Percentiles rank a stretch among this genome's conserved stretches.
Evolutionary conservation across 2,888 invertebrate species (phyloP).

Genomic region (Diarsia mendica): DNA sequence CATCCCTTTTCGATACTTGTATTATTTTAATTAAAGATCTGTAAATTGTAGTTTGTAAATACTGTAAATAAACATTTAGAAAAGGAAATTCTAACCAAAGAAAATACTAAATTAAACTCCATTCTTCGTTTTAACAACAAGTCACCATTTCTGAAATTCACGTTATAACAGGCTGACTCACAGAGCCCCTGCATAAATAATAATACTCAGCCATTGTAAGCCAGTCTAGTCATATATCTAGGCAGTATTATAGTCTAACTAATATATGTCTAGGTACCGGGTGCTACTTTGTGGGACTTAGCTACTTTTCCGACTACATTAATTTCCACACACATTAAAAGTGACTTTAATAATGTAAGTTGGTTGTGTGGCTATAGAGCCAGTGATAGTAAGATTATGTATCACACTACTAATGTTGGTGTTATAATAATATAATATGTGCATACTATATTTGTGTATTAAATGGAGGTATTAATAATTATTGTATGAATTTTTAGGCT

Average conservation of each 20-base stretch:
- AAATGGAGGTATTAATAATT: too few relatives aligned
- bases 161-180: constrained; percentile 54
- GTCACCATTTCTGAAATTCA: constrained; percentile 41
- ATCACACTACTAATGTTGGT: too few relatives aligned
- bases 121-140: constrained; percentile 29
- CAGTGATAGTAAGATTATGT: constrained; percentile 31
- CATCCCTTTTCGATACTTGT: too few relatives aligned
- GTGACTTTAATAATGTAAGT: constrained; percentile 83
- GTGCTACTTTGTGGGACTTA: constrained; percentile 48
- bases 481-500: too few relatives aligned
- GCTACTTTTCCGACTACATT: constrained; percentile 83
- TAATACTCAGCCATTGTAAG: constrained; percentile 56
- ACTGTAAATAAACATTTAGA: too few relatives aligned
- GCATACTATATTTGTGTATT: too few relatives aligned
- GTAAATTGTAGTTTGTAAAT: too few relatives aligned
- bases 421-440: too few relatives aligned
- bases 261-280: constrained; percentile 26
- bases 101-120: not conserved
- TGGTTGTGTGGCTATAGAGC: constrained; percentile 69
- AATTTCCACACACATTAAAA: constrained; percentile 87
- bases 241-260: constrained; percentile 33
- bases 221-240: constrained; percentile 51
- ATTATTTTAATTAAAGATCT: too few relatives aligned
- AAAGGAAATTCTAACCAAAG: not conserved
- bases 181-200: constrained; percentile 64